Base-by-base conservation (phyloP, 2,797 vertebrate species). In the Cyprinodon diabolis region DNA sequence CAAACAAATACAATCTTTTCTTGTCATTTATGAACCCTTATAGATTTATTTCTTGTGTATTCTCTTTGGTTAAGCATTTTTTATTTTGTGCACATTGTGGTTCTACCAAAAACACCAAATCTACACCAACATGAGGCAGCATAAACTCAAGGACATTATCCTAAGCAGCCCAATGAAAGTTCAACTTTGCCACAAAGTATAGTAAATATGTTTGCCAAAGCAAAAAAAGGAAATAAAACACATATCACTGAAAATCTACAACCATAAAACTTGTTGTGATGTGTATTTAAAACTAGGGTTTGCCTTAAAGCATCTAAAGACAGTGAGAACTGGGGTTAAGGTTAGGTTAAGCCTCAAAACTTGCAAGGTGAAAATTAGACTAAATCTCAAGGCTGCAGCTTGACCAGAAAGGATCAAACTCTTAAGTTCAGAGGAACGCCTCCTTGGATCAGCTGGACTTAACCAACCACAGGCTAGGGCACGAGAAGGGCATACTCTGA, bases 361-460 rank as follows among this genome's bases (percentile, higher is more conserved):
- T 72, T 58, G 57, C 77, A 72, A 84, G 79, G 87, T 90, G 86
- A 90, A 88, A 84, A 92, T 88, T 89, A 89, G 74, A 81, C 88
- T 57, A 80, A 90, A 90, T 84, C 83, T 71, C 71, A 71, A 54
- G 67, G 1, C 37, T 83, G 76, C 83, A 79, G 66, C 60, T 69
- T 1, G 21, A 79, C 84, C 86, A 82, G 68, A 80, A 68, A 78
- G 68, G 76, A 84, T 85, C 70, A 78, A 72, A 66, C 75, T 77
- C 79, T 78, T 87, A 87, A 92, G 92, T 89, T 73, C 71, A 75
- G 80, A 85, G 82, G 78, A 58, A 77, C 4, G 66, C 77, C 86
- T 92, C 83, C 69, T n/a, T 80, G 84, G 30, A 87, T 89, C 84
- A 84, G 86, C 83, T 80, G 86, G 78, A 85, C 81, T 47, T 73